Evolutionary conservation across 2,888 invertebrate species (phyloP).

Genomic region (Lasioglossum malachurum): DNA sequence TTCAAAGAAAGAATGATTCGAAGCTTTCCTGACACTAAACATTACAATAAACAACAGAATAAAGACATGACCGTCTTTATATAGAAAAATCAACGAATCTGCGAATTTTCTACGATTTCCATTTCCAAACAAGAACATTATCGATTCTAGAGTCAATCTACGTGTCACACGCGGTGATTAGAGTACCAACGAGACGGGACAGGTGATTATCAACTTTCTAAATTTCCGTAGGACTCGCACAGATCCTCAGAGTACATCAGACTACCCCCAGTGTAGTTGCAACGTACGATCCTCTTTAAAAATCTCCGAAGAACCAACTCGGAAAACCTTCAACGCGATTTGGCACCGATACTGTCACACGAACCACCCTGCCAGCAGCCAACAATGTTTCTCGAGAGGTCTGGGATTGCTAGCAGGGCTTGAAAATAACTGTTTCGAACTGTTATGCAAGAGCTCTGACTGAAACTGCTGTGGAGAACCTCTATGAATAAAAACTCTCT

Average conservation of each 20-base stretch:
- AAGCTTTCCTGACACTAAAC: not conserved
- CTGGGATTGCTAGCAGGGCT: not conserved
- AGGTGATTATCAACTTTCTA: not conserved
- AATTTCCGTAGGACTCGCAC: not conserved
- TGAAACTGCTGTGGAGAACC: constrained; percentile 1
- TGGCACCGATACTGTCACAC: constrained; percentile 31
- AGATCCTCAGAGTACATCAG: not conserved
- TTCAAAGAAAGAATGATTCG: not conserved
- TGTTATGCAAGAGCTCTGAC: not conserved
- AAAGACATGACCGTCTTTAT: not conserved
- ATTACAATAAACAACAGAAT: constrained; percentile 1
- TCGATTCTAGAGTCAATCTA: not conserved
- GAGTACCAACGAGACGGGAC: not conserved
- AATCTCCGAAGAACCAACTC: constrained; percentile 1
- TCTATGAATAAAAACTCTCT: not conserved
- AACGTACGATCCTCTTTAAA: not conserved
- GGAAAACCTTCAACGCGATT: constrained; percentile 16
- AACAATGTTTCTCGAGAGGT: not conserved
- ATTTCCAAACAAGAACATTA: not conserved
- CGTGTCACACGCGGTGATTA: not conserved
- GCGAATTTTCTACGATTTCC: not conserved
- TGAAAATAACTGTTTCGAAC: not conserved
- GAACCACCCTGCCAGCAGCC: not conserved
- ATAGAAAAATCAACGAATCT: not conserved
- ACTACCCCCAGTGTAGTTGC: not conserved